Base-by-base conservation (phyloP, 1,140 invertebrate genomes). In the Cherax quadricarinatus region DNA sequence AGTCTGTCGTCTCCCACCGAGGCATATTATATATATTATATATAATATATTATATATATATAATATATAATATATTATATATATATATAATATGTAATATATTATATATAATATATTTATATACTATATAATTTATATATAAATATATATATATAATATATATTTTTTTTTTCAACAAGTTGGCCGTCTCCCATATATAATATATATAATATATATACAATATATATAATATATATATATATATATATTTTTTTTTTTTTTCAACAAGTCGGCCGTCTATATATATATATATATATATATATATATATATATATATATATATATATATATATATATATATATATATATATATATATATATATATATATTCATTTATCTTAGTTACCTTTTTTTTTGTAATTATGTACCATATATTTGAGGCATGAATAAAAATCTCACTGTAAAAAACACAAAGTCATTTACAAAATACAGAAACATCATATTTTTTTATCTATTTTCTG, bases 131-230 rank as follows among this genome's bases (percentile, higher is more conserved):
- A n/a, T n/a, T n/a, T 41, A 41, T 41, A 41, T 41, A 41, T 7
- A 75, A 41, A 75, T 75, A 51, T 82, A 53, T 82, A 24, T 82
- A 51, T 53, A n/a, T n/a, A n/a, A n/a, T n/a, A n/a, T n/a, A n/a
- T n/a, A n/a, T n/a, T n/a, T n/a, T n/a, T n/a, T n/a, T n/a, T n/a
- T n/a, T n/a, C n/a, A n/a, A n/a, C n/a, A n/a, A n/a, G n/a, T n/a
- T n/a, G n/a, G n/a, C n/a, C n/a, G n/a, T n/a, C n/a, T n/a, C n/a
- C n/a, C n/a, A n/a, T n/a, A n/a, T n/a, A n/a, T n/a, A n/a, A n/a
- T n/a, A n/a, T n/a, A n/a, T n/a, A n/a, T n/a, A n/a, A n/a, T n/a
- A n/a, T n/a, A n/a, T n/a, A n/a, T n/a, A n/a, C n/a, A n/a, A n/a
- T n/a, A n/a, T n/a, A n/a, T n/a, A n/a, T n/a, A n/a, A n/a, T n/a